Evolutionary conservation across 2,113 vertebrate genomes (phyloP), one percentile per base, ranked within the genome.

Genomic region (Sclerurus mexicanus): DNA sequence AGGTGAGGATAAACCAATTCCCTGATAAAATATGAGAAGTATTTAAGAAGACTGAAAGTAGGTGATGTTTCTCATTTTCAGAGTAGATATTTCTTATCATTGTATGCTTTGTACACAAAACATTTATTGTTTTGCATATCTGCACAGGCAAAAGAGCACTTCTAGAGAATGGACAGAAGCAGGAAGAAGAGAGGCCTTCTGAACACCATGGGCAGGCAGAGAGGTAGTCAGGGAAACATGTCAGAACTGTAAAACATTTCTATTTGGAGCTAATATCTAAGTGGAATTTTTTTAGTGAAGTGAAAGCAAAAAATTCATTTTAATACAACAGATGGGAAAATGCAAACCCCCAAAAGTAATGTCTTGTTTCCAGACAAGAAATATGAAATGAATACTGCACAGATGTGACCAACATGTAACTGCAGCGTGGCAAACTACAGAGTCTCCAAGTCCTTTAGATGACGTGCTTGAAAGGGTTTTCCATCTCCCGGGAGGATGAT

Each of bases 401-500:
- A 71, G 33, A 42, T 22, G 33, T 74, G 50, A 82, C 84, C 63
- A 88, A 78, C 1, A 1, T 11, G 20, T 60, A 85, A 73, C 73
- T 47, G 56, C 63, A 90, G 73, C 24, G 9, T 31, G 58, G 60
- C 24, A 89, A 92, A 62, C 62, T 12, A 71, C 59, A 81, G 37
- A 81, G 68, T 30, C 40, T 89, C 86, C 59, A 44, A 68, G 56
- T 80, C 47, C 82, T 90, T 89, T 55, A 83, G 72, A 84, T 94
- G 68, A 94, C 7, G 1, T 60, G 44, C 72, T 87, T 22, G 1
- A 33, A 96, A 93, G 87, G 77, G 37, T 91, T 95, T 95, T 94
- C 84, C 76, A 56, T 85, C 87, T 90, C 85, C 71, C 56, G 78
- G 86, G 76, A 89, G 76, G 76, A 68, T 95, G 95, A 94, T 87